A percentile compares a stretch with the other conserved stretches of the same genome.
Evolutionary conservation across 2,113 vertebrate species (phyloP).

Genomic region (Falcunculus frontatus): DNA sequence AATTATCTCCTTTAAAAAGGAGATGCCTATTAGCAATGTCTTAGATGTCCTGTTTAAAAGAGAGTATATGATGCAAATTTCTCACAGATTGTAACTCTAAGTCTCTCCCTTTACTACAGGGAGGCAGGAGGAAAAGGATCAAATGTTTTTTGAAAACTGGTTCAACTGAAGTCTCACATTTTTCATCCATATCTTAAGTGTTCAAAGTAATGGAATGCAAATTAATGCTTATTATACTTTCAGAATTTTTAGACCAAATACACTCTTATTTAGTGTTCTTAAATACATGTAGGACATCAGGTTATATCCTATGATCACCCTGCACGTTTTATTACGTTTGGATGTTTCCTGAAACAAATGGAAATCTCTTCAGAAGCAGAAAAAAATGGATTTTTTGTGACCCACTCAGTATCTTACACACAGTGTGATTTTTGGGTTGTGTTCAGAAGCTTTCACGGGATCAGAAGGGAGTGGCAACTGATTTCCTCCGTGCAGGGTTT

Average conservation of each 20-base stretch:
- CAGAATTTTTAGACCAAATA: background rate
- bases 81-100: background rate
- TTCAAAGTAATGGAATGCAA: background rate
- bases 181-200: background rate
- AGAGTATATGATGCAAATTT: background rate
- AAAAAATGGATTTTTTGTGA: background rate
- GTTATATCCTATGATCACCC: background rate
- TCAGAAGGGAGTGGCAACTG: background rate
- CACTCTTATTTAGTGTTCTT: background rate
- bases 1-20: background rate
- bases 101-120: background rate
- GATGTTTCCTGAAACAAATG: background rate
- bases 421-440: background rate
- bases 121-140: background rate
- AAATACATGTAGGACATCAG: background rate
- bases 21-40: background rate
- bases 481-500: background rate
- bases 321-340: fast-evolving
- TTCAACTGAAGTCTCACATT: background rate
- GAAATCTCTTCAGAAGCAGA: background rate
- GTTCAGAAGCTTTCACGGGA: background rate
- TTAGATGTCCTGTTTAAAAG: background rate
- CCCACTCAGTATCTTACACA: background rate
- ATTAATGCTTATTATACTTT: background rate
- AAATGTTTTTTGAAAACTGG: background rate